Base-by-base conservation (phyloP, 1,140 invertebrate genomes). In the Charaxes varanes region DNA sequence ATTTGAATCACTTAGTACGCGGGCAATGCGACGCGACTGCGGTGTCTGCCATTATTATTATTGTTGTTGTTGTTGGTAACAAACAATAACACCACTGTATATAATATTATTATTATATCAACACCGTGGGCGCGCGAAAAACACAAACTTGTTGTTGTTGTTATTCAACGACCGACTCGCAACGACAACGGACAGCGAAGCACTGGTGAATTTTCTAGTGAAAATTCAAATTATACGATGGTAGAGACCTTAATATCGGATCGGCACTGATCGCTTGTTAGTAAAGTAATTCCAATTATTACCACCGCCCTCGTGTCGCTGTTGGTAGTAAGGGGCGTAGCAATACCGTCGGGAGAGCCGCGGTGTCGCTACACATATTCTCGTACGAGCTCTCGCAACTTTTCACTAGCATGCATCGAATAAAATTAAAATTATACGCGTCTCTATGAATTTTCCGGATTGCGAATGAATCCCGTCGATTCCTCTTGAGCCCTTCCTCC, bases 11-110 rank as follows among this genome's bases (percentile, higher is more conserved):
- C n/a, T n/a, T n/a, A n/a, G n/a, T n/a, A n/a, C n/a, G n/a, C n/a
- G n/a, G n/a, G n/a, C n/a, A n/a, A n/a, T n/a, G n/a, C n/a, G 56
- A 10, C 35, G 60, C 60, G n/a, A 63, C 56, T 31, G 53, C 60
- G 3, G 53, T 57, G 40, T 65, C 59, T 28, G 61, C 58, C 61
- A 64, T 64, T 40, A 38, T n/a, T n/a, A n/a, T n/a, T n/a, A n/a
- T n/a, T n/a, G n/a, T n/a, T n/a, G n/a, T n/a, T n/a, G n/a, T n/a
- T n/a, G n/a, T n/a, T n/a, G n/a, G n/a, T n/a, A n/a, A n/a, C n/a
- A n/a, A n/a, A n/a, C n/a, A n/a, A n/a, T n/a, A n/a, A n/a, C n/a
- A n/a, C n/a, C n/a, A n/a, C n/a, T n/a, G n/a, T n/a, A n/a, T n/a
- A n/a, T n/a, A n/a, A n/a, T n/a, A n/a, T n/a, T n/a, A n/a, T n/a